Evolutionary conservation across 2,113 vertebrate species (phyloP), one percentile per base, ranked within the genome.

Genomic region (Carettochelys insculpta): DNA sequence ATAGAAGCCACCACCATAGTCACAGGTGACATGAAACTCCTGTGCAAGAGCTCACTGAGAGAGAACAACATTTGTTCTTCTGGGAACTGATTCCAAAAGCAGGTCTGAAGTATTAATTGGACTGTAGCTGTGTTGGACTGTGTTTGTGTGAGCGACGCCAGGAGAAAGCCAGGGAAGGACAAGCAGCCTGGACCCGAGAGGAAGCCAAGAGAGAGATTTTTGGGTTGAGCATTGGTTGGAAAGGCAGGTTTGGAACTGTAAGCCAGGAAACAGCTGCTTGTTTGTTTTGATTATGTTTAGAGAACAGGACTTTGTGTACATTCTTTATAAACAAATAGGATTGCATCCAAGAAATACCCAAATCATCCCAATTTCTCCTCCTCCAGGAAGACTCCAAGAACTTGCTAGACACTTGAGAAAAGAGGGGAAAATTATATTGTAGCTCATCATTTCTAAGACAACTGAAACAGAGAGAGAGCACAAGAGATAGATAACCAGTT

Each of bases 201-300:
- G 1, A 34, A 20, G 22, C 14, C 1, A 16, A 92, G 3, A 71
- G 45, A 0, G 0, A 87, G 7, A 5, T 2, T 0, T 0, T 38
- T 1, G 2, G 51, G 34, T 45, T 61, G 65, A 86, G 71, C 2
- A 2, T 13, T 86, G 51, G 3, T 13, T 82, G 11, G 34, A 52
- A 47, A 14, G 47, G 65, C 27, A 50, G 3, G 29, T 12, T 1
- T 1, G 5, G 58, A 53, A 16, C 0, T 2, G 3, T 41, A 8
- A 0, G 0, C 1, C 68, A 22, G 71, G 29, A 48, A 92, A 77
- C 2, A 3, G n/a, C 16, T 24, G n/a, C 58, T 17, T n/a, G 34
- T 65, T 34, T 34, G 34, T 14, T 29, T 25, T 11, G 3, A 20
- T 8, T 43, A 3, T 1, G 0, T 9, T 2, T 0, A 0, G 1